Evolutionary conservation across 2,113 vertebrate genomes (phyloP).

Genomic region (Hyperoodon ampullatus): DNA sequence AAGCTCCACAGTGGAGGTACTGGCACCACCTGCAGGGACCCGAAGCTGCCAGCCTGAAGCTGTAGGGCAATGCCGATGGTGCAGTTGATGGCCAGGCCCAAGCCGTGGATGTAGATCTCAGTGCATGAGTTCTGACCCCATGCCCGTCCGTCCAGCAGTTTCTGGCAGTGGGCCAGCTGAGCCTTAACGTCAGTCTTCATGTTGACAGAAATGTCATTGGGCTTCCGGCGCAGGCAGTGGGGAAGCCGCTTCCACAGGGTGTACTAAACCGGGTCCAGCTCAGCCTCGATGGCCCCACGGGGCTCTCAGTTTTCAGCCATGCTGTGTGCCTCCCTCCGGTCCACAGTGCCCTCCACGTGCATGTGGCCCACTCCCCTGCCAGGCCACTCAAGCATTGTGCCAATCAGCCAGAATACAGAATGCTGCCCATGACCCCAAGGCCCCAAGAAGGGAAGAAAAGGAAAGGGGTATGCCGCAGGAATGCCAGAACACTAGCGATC

Average conservation of each 20-base stretch:
- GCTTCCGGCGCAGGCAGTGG: slow-evolving; percentile 89
- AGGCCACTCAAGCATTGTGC: neutral
- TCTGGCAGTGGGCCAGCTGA: slow-evolving; percentile 93
- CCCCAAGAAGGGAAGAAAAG: neutral
- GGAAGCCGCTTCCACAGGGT: slow-evolving; percentile 91
- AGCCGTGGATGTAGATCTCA: slow-evolving; percentile 92
- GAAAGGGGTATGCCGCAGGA: rapidly evolving
- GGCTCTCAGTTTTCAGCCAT: slow-evolving; percentile 76
- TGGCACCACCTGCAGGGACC: slow-evolving; percentile 89
- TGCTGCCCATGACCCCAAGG: neutral
- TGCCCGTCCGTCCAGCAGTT: slow-evolving; percentile 86
- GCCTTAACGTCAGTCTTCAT: slow-evolving; percentile 95
- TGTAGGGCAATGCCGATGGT: slow-evolving; percentile 94
- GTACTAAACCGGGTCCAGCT: slow-evolving; percentile 90
- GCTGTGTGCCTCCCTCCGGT: neutral
- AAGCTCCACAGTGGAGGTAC: slow-evolving; percentile 93
- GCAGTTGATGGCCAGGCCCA: slow-evolving; percentile 92
- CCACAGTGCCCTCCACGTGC: neutral
- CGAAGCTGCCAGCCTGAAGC: slow-evolving; percentile 90
- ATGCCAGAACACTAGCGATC: neutral
- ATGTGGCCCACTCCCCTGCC: neutral
- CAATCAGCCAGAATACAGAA: rapidly evolving
- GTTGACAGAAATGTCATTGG: slow-evolving; percentile 93
- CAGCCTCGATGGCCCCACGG: slow-evolving; percentile 59
- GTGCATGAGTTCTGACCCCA: slow-evolving; percentile 80